Evolutionary conservation across 2,888 invertebrate genomes (phyloP), one percentile per base, ranked within the genome.

Genomic region (Phoronis australis): DNA sequence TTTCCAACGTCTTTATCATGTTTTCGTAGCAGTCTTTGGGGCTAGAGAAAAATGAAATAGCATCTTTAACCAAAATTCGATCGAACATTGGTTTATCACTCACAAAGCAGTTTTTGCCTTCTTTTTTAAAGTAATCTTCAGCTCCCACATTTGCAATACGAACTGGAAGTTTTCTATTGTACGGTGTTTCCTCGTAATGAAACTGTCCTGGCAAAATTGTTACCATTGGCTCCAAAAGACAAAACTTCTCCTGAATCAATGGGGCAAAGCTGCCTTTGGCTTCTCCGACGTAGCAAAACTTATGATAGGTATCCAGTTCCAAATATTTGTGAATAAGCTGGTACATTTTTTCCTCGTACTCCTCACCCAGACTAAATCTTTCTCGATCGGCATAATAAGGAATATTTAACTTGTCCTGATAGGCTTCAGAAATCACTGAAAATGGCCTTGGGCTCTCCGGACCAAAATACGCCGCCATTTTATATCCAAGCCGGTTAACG

Each of bases 361-460:
- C 51, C 5, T 47, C 41, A 1, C 74, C 72, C 45, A 73, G 69
- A 9, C 61, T 60, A 56, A 52, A 71, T 18, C 54, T 51, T 4
- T 68, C 67, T 12, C 50, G 41, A 20, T 58, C 58, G 0, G 54
- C 52, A 31, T 62, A 54, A 2, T 47, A 24, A 1, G 72, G 70
- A 15, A 74, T 59, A 6, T 55, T 50, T 44, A 61, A 59, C 15
- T 53, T 56, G n/a, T 57, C 50, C 45, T 65, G 65, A 49, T 67
- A 67, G 25, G 59, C 53, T 47, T 75, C 74, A 3, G 71, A 67
- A 42, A 73, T 65, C 4, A 71, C 71, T 20, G 73, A 46, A 35
- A 71, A 61, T 5, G 74, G 74, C 15, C 65, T 54, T 1, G 73
- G 74, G 4, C 65, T 62, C 47, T 75, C 74, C 0, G 74, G 74